These are phyloP conservation scores for Erpobdella octoculata DNA, from an alignment of 2,888 invertebrate genomes.

Conservation along the genomic window DNA sequence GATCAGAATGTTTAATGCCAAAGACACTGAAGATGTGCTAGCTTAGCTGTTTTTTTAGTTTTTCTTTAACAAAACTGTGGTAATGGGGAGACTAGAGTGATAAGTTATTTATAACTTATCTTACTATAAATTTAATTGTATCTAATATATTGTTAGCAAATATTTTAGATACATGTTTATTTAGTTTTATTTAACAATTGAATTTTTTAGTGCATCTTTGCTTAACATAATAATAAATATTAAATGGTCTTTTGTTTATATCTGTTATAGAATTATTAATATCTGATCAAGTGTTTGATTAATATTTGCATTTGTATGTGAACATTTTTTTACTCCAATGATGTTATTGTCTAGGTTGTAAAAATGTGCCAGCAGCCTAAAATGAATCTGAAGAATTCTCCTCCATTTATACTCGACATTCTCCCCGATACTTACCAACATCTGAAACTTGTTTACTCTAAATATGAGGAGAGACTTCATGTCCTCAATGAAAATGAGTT, in stretches of 20 bases:
- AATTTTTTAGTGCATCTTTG: neutral
- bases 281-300: neutral
- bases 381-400: constrained; percentile 98
- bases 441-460: constrained; percentile 82
- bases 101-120: too few species aligned
- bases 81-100: too few species aligned
- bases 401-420: constrained; percentile 97
- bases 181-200: too few species aligned
- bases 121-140: too few species aligned
- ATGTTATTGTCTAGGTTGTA: constrained; percentile 55
- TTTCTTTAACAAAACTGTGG: too few species aligned
- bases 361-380: constrained; percentile 95
- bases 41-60: too few species aligned
- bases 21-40: too few species aligned
- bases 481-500: constrained; percentile 86
- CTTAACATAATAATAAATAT: too few species aligned
- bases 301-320: neutral
- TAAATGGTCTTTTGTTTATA: neutral
- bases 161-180: too few species aligned
- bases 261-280: neutral
- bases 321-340: too few species aligned
- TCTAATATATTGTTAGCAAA: too few species aligned
- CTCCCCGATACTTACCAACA: constrained; percentile 97
- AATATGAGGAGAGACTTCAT: constrained; percentile 90
- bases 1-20: too few species aligned